These are phyloP conservation scores for Enteromius radiatus DNA, from an alignment of 2,797 vertebrate species.

Conservation along the genomic window DNA sequence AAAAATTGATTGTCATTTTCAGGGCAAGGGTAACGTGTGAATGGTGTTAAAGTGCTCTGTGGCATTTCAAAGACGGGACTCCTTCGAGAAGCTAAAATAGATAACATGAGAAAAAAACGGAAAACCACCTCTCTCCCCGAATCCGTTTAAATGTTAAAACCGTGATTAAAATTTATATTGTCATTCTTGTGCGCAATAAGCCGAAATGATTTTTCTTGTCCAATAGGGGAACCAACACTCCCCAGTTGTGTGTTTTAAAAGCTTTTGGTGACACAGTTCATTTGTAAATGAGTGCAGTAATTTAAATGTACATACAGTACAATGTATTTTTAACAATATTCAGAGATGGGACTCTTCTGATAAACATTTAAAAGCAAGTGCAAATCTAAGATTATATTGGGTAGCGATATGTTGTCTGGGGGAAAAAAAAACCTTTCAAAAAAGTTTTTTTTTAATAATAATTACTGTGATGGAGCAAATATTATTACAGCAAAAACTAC, in stretches of 20 bases:
- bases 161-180: conserved; percentile 2
- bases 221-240: no score
- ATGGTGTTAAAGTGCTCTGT: conserved; percentile 56
- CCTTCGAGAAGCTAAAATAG: conserved; percentile 3
- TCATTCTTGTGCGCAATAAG: background rate
- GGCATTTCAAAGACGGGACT: conserved; percentile 12
- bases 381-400: background rate
- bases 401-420: background rate
- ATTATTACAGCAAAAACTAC: background rate
- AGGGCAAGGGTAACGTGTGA: background rate
- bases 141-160: conserved; percentile 24
- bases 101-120: background rate
- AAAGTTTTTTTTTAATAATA: background rate
- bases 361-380: background rate
- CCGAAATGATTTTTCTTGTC: background rate
- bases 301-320: background rate
- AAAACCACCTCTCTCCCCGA: background rate
- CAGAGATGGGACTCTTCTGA: background rate
- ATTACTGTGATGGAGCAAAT: background rate
- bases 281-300: background rate
- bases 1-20: conserved; percentile 43
- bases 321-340: background rate
- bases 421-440: no score
- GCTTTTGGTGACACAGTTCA: background rate
- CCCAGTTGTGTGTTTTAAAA: background rate